A percentile compares a stretch with the other conserved stretches of the same genome.
Conservation (phyloP, 2,113 vertebrate genomes). For the Anguilla rostrata region DNA sequence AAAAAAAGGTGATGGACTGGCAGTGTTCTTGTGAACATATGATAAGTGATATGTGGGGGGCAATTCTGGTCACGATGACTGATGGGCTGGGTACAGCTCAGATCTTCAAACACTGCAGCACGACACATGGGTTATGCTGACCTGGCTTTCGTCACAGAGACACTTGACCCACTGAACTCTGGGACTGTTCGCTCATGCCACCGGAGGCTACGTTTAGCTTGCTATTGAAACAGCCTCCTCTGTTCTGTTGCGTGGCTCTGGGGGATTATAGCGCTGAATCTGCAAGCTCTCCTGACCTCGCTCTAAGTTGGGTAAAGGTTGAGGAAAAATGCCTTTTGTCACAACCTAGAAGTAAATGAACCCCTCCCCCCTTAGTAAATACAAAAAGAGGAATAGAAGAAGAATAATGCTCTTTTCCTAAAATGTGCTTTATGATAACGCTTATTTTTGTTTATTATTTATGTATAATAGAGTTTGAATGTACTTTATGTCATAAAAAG, state of each 20-base stretch:
- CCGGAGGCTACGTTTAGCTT: neutral
- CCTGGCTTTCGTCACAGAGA: neutral
- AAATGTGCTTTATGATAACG: constrained; percentile 77
- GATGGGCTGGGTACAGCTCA: constrained; percentile 3
- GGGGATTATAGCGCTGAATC: constrained; percentile 14
- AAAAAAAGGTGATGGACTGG: neutral
- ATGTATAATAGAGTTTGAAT: constrained; percentile 80
- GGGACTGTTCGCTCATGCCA: neutral
- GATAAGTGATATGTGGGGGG: neutral
- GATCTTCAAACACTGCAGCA: neutral
- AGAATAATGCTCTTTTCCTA: constrained; percentile 75
- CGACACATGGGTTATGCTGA: neutral
- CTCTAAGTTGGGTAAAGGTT: constrained; percentile 53
- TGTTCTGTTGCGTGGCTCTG: neutral
- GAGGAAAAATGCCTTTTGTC: constrained; percentile 72
- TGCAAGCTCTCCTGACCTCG: constrained; percentile 23
- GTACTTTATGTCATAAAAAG: constrained; percentile 81
- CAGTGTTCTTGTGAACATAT: neutral
- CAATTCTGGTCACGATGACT: neutral
- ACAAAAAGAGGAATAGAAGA: constrained; percentile 69
- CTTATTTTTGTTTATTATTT: constrained; percentile 74
- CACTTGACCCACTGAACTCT: neutral
- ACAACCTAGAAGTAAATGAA: constrained; percentile 64
- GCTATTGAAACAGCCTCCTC: neutral
- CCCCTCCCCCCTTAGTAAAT: constrained; percentile 72